Conservation (phyloP, 1,140 invertebrate species). For the Rhynchophorus ferrugineus region DNA sequence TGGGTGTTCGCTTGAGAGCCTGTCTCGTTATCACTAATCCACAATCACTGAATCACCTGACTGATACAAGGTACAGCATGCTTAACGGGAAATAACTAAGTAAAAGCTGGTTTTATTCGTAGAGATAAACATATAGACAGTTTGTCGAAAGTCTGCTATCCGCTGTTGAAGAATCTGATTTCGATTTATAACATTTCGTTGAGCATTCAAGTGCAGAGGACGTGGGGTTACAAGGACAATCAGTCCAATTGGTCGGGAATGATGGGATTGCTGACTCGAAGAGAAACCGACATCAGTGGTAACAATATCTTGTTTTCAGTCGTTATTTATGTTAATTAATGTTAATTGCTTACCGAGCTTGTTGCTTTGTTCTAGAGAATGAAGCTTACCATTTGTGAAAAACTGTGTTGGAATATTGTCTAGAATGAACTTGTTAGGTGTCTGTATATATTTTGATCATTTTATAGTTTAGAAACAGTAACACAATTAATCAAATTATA, state of each 20-base stretch:
- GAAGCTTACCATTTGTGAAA: too few relatives aligned
- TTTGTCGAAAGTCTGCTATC: conserved; percentile 56
- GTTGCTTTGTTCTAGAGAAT: too few relatives aligned
- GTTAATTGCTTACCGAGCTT: too few relatives aligned
- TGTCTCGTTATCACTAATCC: conserved; percentile 51
- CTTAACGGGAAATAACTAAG: neutral
- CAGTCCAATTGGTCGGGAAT: conserved; percentile 52
- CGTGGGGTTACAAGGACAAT: conserved; percentile 48
- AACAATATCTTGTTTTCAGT: too few relatives aligned
- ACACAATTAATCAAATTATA: too few relatives aligned
- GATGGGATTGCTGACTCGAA: conserved; percentile 51
- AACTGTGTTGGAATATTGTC: too few relatives aligned
- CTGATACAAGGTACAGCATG: conserved; percentile 44
- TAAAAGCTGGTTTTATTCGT: conserved; percentile 1
- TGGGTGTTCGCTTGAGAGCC: conserved; percentile 41
- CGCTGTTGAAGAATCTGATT: conserved; percentile 46
- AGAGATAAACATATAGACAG: conserved; percentile 53
- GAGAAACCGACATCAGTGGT: conserved; percentile 56
- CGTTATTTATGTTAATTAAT: too few relatives aligned
- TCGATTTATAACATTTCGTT: conserved; percentile 52
- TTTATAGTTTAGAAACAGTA: too few relatives aligned
- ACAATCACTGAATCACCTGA: conserved; percentile 51
- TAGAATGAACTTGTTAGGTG: too few relatives aligned
- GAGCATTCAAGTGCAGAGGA: conserved; percentile 43
- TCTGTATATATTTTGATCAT: too few relatives aligned